Evolutionary conservation across 2,113 vertebrate species (phyloP).

Genomic region (Aegithalos caudatus): DNA sequence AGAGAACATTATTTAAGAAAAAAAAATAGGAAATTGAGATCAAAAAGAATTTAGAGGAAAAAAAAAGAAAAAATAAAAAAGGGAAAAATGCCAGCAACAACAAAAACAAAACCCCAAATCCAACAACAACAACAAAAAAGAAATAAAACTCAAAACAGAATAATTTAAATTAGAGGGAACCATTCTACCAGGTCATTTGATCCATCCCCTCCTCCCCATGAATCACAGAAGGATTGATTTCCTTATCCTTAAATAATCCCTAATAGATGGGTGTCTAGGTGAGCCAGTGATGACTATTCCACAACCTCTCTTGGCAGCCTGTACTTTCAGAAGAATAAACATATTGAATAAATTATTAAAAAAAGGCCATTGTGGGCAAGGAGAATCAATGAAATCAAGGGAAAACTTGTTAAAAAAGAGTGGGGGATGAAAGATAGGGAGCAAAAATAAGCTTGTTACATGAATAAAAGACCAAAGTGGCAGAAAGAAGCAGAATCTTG

Average conservation of each 20-base stretch:
- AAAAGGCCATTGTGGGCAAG: constrained; percentile 21
- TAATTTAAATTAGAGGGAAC: constrained; percentile 16
- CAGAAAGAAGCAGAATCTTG: neutral
- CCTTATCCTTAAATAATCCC: constrained; percentile 62
- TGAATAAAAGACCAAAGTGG: constrained; percentile 28
- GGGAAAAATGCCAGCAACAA: neutral
- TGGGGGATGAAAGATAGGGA: neutral
- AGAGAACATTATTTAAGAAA: constrained; percentile 35
- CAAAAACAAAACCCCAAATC: neutral
- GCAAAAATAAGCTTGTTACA: constrained; percentile 10
- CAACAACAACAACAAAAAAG: neutral
- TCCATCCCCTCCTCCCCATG: neutral
- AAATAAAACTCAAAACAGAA: neutral
- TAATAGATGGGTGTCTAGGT: constrained; percentile 46
- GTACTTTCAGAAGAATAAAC: constrained; percentile 49
- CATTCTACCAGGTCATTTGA: constrained; percentile 17
- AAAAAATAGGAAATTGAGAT: constrained; percentile 33
- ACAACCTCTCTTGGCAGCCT: constrained; percentile 33
- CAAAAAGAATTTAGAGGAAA: constrained; percentile 48
- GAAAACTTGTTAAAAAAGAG: constrained; percentile 2
- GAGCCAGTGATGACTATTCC: constrained; percentile 62
- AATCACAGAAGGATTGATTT: constrained; percentile 39
- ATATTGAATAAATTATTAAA: constrained; percentile 59
- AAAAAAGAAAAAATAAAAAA: neutral
- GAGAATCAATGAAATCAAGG: constrained; percentile 51